Conservation (phyloP, 2,888 invertebrate species). For the Drosophila robusta region DNA sequence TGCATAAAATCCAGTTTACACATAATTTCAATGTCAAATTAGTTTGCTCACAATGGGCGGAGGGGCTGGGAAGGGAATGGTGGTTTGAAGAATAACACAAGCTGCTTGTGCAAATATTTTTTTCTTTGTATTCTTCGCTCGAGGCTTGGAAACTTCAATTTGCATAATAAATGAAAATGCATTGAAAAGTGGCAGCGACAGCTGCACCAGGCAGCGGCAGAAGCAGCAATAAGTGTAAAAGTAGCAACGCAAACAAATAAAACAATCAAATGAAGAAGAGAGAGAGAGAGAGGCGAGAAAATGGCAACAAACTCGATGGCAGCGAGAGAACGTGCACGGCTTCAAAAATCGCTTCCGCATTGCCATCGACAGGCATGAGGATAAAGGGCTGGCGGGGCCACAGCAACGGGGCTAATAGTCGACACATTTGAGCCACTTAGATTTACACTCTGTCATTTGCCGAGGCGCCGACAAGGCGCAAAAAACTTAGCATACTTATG, state of each 20-base stretch:
- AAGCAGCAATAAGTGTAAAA: conserved; percentile 71
- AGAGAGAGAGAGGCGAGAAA: conserved; percentile 22
- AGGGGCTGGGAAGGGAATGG: neutral
- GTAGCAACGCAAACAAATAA: conserved; percentile 67
- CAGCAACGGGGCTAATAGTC: conserved; percentile 64
- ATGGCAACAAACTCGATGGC: conserved; percentile 24
- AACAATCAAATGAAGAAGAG: conserved; percentile 59
- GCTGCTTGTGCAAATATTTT: conserved; percentile 64
- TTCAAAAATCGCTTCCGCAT: conserved; percentile 74
- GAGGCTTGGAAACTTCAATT: conserved; percentile 74
- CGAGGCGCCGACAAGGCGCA: conserved; percentile 73
- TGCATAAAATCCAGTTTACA: conserved; percentile 53
- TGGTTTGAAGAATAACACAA: conserved; percentile 39
- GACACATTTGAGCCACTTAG: conserved; percentile 78
- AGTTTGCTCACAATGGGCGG: conserved; percentile 41
- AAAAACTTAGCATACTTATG: conserved; percentile 74
- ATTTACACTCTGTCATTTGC: conserved; percentile 70
- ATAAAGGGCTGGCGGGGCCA: neutral
- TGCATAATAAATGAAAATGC: conserved; percentile 80
- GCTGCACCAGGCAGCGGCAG: conserved; percentile 47
- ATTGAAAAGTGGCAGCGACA: conserved; percentile 80
- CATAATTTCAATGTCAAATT: conserved; percentile 81
- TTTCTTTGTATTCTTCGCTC: conserved; percentile 41
- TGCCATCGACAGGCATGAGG: conserved; percentile 29
- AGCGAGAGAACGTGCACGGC: conserved; percentile 52